Base-by-base conservation (phyloP, 2,888 invertebrate species). In the Hydropsyche betteni region DNA sequence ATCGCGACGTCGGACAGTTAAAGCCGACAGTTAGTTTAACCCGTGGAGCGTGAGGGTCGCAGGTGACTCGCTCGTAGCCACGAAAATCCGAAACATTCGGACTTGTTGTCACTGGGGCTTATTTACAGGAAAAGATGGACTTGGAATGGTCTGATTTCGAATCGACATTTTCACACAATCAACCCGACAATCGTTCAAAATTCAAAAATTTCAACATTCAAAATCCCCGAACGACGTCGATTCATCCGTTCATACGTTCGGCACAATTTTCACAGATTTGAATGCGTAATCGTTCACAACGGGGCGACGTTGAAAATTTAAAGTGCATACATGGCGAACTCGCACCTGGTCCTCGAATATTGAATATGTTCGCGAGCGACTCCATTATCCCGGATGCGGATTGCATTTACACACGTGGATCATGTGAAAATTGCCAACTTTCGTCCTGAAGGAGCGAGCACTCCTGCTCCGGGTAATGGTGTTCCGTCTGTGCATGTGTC, bases 361-460 rank as follows among this genome's bases (percentile, higher is more conserved):
- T 70, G 70, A 70, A 70, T 70, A 70, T 70, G 70, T 70, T 34
- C 70, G 51, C 51, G 33, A 53, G 70, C 24, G 53, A 78, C 71
- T 78, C 77, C 76, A 78, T 78, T 78, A 78, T 74, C 50, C 33
- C 6, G 24, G 74, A 74, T 61, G 51, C 74, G 72, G 75, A 78
- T 78, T 76, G 76, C 77, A 77, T 77, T 77, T 75, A 58, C 16
- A 58, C 58, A 16, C n/a, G 14, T 53, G 53, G 53, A 58, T 58
- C 58, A 24, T 24, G 8, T 58, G 58, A 24, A 58, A 58, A 58
- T 24, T 58, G 58, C 24, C 16, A 58, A 58, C 24, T 16, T 58
- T 8, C 58, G 16, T 24, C 16, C 58, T 8, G 58, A 58, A 44
- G 44, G 44, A 44, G 44, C 10, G 24, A 24, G 24, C 1, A 24